Percentiles rank a stretch among this genome's conserved stretches.
phyloP scores from a whole-genome alignment of 1,140 invertebrate species.

The Pseudomyrmex gracilis region DNA sequence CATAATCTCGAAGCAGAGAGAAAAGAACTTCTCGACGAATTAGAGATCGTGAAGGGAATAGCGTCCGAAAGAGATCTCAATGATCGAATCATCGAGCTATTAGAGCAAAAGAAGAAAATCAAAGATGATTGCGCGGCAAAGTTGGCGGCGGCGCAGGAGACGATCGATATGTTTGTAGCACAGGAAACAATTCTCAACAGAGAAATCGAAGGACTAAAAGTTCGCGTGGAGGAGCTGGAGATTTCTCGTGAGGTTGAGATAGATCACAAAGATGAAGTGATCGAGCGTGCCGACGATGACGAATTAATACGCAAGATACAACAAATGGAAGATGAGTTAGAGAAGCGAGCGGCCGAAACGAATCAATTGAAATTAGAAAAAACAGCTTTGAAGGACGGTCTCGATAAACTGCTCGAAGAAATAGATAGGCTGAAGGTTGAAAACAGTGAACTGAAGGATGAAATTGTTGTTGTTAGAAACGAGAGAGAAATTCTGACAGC shows the following conservation, averaged over 20 bases:
- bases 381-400: slow-evolving; percentile 16
- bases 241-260: slow-evolving; percentile 34
- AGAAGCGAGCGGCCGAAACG: background rate
- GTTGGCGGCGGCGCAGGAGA: slow-evolving; percentile 54
- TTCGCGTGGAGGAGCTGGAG: slow-evolving; percentile 52
- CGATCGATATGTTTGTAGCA: slow-evolving; percentile 55
- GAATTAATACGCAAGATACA: slow-evolving; percentile 5
- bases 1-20: slow-evolving; percentile 66
- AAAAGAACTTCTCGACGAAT: slow-evolving; percentile 68
- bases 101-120: slow-evolving; percentile 66
- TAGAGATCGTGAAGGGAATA: slow-evolving; percentile 50
- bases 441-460: slow-evolving; percentile 11
- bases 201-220: slow-evolving; percentile 59
- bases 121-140: slow-evolving; percentile 37
- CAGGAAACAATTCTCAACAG: slow-evolving; percentile 58
- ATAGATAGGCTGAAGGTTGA: slow-evolving; percentile 57
- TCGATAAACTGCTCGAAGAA: slow-evolving; percentile 58
- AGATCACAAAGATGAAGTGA: background rate
- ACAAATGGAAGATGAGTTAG: slow-evolving; percentile 29
- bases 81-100: slow-evolving; percentile 72
- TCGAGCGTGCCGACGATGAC: slow-evolving; percentile 36
- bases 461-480: slow-evolving; percentile 4
- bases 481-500: slow-evolving; percentile 29
- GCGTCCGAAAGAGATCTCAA: slow-evolving; percentile 67
- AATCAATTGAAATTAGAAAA: slow-evolving; percentile 52